Evolutionary conservation across 2,797 vertebrate species (phyloP).

Genomic region (Gobionotothen gibberifrons): DNA sequence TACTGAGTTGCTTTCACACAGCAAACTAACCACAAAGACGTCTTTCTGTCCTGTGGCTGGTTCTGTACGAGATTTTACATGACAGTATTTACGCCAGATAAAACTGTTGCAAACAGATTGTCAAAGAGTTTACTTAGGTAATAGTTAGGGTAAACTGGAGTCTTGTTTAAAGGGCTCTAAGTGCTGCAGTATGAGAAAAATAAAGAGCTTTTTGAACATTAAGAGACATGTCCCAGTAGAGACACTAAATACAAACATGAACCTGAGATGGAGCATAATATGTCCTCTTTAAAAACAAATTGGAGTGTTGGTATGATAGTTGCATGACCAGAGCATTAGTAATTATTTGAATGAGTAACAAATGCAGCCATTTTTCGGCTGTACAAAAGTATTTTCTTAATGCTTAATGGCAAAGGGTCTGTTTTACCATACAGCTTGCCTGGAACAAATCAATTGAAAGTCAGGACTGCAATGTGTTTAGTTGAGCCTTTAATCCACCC

Average conservation of each 20-base stretch:
- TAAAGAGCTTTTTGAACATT: too few species aligned
- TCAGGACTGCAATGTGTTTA: conserved; percentile 3
- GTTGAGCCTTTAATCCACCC: background rate
- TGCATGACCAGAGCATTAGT: background rate
- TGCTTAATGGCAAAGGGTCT: background rate
- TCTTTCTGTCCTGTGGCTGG: background rate
- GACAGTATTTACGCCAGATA: background rate
- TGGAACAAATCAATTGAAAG: background rate
- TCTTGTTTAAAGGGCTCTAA: too few species aligned
- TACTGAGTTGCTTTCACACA: background rate
- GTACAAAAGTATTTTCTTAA: background rate
- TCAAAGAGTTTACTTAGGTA: background rate
- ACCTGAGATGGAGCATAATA: too few species aligned
- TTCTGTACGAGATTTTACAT: background rate
- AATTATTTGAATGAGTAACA: background rate
- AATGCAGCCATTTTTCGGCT: background rate
- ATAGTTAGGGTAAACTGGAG: background rate
- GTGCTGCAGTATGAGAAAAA: too few species aligned
- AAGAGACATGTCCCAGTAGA: too few species aligned
- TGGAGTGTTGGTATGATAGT: background rate
- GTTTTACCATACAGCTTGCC: background rate
- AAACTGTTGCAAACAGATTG: background rate
- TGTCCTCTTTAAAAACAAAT: too few species aligned
- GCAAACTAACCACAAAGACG: background rate
- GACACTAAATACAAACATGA: too few species aligned